A percentile compares a stretch with the other conserved stretches of the same genome.
phyloP scores from a whole-genome alignment of 2,113 vertebrate genomes.

The Puma concolor region DNA sequence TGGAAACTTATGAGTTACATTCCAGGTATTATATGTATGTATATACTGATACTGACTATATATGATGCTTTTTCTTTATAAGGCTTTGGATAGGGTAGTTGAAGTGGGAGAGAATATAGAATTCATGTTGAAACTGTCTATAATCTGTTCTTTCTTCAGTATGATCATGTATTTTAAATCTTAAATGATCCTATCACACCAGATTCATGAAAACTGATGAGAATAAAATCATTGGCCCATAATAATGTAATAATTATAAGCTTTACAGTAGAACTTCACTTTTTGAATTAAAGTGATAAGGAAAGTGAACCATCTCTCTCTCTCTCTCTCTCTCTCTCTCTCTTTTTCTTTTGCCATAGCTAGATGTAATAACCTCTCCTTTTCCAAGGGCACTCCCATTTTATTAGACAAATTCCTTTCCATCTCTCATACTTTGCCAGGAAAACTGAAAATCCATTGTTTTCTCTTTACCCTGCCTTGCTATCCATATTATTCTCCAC shows the following conservation, averaged over 20 bases:
- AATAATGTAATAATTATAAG: not conserved
- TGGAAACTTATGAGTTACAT: conserved; percentile 53
- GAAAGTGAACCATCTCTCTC: not conserved
- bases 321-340: not conserved
- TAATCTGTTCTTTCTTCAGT: not conserved
- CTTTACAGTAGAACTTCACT: not conserved
- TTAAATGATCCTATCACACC: not conserved
- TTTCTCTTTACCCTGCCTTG: not conserved
- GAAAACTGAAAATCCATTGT: not conserved
- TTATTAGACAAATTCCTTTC: not conserved
- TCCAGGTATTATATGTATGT: not conserved
- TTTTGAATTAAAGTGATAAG: not conserved
- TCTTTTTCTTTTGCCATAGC: not conserved
- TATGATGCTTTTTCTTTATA: not conserved
- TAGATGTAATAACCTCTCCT: not conserved
- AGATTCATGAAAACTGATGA: not conserved
- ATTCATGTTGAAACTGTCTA: not conserved
- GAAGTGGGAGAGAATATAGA: not conserved
- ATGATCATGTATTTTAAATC: not conserved
- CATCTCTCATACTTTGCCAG: not conserved
- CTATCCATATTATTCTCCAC: not conserved
- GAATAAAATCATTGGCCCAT: not conserved
- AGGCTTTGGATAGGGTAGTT: not conserved
- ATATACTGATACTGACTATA: not conserved
- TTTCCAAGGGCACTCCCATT: not conserved